A percentile compares a stretch with the other conserved stretches of the same genome.
phyloP scores from a whole-genome alignment of 2,888 invertebrate genomes.

The Cerastoderma edule region DNA sequence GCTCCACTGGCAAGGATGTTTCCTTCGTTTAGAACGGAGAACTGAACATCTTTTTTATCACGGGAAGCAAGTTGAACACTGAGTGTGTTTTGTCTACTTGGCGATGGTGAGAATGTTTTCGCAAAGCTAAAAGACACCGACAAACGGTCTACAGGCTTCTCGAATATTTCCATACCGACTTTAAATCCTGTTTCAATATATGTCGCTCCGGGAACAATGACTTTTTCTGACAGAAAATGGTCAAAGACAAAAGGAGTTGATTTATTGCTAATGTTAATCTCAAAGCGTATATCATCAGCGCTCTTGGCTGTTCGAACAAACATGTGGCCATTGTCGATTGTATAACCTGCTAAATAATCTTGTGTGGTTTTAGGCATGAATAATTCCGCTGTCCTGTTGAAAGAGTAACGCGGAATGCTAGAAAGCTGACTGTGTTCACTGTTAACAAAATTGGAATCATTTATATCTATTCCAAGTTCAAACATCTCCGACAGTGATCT shows the following conservation, averaged over 20 bases:
- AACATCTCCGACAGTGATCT: not conserved
- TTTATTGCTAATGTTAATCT: not conserved
- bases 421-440: not conserved
- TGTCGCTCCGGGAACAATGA: slow-evolving; percentile 24
- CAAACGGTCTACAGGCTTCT: not conserved
- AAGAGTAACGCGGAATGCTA: slow-evolving; percentile 16
- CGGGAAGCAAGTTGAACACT: not conserved
- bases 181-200: slow-evolving; percentile 19
- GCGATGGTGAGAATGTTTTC: slow-evolving; percentile 4
- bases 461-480: slow-evolving; percentile 25
- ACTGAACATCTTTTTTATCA: not conserved
- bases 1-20: not conserved
- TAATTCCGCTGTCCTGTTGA: not conserved
- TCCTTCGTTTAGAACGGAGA: not conserved
- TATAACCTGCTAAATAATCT: slow-evolving; percentile 15
- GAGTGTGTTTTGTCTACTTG: not conserved
- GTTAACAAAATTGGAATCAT: not conserved
- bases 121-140: slow-evolving; percentile 11
- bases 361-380: not conserved
- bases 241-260: slow-evolving; percentile 32
- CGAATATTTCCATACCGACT: not conserved
- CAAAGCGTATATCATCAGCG: not conserved
- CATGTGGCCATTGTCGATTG: not conserved
- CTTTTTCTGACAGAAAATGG: slow-evolving; percentile 14
- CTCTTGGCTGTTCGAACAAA: slow-evolving; percentile 5